Evolutionary conservation across 2,888 invertebrate genomes (phyloP).

Genomic region (Drosophila stalkeri): DNA sequence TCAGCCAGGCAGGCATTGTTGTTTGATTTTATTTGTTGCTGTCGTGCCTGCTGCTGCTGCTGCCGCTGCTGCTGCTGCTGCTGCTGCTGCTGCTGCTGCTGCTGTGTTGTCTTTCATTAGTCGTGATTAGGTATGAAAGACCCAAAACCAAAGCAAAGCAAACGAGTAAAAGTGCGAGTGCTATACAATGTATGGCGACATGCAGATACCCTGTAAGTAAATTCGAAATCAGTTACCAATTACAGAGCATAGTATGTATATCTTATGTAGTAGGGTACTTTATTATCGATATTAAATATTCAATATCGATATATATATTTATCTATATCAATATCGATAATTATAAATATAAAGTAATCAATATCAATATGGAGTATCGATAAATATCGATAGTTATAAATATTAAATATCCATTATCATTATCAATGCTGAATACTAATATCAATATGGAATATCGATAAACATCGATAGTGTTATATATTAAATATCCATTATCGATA

Average conservation of each 20-base stretch:
- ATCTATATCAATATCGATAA: no score
- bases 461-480: not conserved
- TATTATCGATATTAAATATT: no score
- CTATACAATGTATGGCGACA: not conserved
- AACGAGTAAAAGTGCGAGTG: not conserved
- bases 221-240: not conserved
- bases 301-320: no score
- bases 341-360: no score
- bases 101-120: constrained; percentile 60
- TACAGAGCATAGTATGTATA: no score
- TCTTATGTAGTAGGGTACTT: not conserved
- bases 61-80: constrained; percentile 19
- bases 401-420: no score
- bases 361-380: no score
- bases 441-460: no score
- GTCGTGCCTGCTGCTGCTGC: constrained; percentile 15
- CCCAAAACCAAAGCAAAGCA: constrained; percentile 12
- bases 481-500: no score
- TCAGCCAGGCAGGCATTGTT: constrained; percentile 21
- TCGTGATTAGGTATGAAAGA: constrained; percentile 70
- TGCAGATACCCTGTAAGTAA: not conserved
- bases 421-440: no score
- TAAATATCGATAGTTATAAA: no score
- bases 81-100: constrained; percentile 30
- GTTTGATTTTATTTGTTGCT: not conserved